Percentiles rank a stretch among this genome's conserved stretches.
These are phyloP conservation scores for Mnemiopsis leidyi DNA, from an alignment of 37 sponge, comb jelly and placozoan species.

Conservation along the genomic window DNA sequence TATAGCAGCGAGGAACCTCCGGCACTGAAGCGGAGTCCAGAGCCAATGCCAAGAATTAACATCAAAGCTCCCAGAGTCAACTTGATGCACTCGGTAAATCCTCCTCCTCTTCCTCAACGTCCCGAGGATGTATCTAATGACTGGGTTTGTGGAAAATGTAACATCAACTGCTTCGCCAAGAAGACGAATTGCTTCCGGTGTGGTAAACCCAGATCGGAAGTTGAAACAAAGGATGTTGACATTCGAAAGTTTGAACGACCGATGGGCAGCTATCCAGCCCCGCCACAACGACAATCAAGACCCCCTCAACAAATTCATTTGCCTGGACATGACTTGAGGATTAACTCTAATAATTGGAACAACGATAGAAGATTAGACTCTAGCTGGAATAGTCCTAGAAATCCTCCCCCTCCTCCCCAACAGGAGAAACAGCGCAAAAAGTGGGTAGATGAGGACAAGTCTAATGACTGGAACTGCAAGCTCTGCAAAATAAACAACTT, in stretches of 20 bases:
- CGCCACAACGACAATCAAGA: neutral
- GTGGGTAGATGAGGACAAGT: conserved; percentile 56
- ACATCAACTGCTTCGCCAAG: conserved; percentile 58
- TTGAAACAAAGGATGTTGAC: neutral
- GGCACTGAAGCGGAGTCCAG: neutral
- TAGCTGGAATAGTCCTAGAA: neutral
- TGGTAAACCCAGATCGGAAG: neutral
- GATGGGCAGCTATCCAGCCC: neutral
- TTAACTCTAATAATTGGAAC: neutral
- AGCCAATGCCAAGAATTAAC: neutral
- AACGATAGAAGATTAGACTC: neutral
- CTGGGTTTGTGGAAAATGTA: conserved; percentile 55
- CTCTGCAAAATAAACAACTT: conserved; percentile 54
- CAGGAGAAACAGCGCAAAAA: neutral
- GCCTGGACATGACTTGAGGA: neutral
- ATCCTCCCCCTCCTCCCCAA: neutral
- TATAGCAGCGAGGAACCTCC: neutral
- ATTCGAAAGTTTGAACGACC: neutral
- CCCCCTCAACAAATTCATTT: neutral
- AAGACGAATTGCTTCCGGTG: conserved; percentile 43
- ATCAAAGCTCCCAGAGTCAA: neutral
- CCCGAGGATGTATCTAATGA: conserved; percentile 31
- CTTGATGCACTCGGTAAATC: neutral
- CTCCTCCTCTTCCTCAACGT: neutral
- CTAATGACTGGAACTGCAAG: conserved; percentile 50